Base-by-base conservation (phyloP, 2,113 vertebrate species). In the Erpornis zantholeuca region DNA sequence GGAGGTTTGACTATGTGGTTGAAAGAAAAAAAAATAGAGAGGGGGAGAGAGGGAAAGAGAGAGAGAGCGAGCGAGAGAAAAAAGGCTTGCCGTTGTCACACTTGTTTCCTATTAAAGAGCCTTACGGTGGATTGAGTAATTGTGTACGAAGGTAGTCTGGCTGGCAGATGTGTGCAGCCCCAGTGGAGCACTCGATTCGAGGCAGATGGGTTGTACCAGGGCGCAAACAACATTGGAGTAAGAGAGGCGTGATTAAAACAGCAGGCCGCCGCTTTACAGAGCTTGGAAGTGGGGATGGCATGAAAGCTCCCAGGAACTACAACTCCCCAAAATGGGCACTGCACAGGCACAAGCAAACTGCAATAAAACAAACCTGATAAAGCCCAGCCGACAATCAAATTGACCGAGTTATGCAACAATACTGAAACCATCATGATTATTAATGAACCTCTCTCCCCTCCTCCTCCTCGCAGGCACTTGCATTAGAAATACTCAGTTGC, bases 101-200 rank as follows among this genome's bases (percentile, higher is more conserved):
- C 98, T 98, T 98, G 98, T 98, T 98, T 98, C 98, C 96, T 97
- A 98, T 98, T 98, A 98, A 97, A 98, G 96, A 97, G 96, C 96
- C 97, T 98, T 97, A 97, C 94, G 86, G 97, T 97, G 97, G 98
- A 98, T 98, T 98, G 97, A 98, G 98, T 98, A 98, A 98, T 98
- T 98, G 98, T 98, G 98, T 97, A 97, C 42, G 95, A 97, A 98
- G 97, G 97, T 98, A 98, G 97, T 98, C 98, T 98, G 98, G 98
- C 97, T 98, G 96, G 97, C 98, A 98, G 98, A 98, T 98, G 98
- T 98, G 98, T 96, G 93, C 92, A 96, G 97, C 98, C 98, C 98
- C 98, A 98, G 97, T 57, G 97, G 98, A 98, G 97, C 96, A 69
- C 94, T 98, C 97, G 97, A 98, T 95, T 97, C 90, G 96, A 97